Evolutionary conservation across 1,140 invertebrate species (phyloP).

Genomic region (Drosophila watanabei): DNA sequence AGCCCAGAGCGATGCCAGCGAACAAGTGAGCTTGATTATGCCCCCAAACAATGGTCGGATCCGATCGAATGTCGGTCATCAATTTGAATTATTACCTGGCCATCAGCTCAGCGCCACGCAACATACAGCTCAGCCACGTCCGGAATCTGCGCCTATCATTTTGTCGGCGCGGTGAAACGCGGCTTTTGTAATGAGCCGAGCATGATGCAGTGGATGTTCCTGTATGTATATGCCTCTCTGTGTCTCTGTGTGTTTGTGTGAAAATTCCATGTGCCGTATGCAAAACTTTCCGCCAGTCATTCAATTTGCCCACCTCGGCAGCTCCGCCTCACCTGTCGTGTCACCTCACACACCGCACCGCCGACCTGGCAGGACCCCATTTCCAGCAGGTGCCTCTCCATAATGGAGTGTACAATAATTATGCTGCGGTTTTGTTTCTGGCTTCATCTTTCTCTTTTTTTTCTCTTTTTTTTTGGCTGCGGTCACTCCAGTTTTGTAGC

Average conservation of each 20-base stretch:
- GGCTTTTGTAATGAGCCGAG: constrained; percentile 73
- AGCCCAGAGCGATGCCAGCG: too few relatives aligned
- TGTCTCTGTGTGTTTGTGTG: neutral
- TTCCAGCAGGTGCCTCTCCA: constrained; percentile 23
- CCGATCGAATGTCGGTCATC: constrained; percentile 46
- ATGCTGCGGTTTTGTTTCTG: constrained; percentile 57
- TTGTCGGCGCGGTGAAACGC: constrained; percentile 46
- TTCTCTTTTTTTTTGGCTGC: neutral
- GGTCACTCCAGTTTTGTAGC: constrained; percentile 17
- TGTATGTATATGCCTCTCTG: neutral
- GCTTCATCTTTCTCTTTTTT: constrained; percentile 1
- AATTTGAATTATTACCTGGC: constrained; percentile 50
- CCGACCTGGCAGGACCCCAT: neutral
- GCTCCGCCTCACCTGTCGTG: neutral
- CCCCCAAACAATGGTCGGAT: constrained; percentile 12
- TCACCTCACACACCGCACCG: neutral
- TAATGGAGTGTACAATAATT: constrained; percentile 72
- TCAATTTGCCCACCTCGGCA: constrained; percentile 46
- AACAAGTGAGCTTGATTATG: constrained; percentile 31
- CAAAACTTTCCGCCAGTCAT: constrained; percentile 63
- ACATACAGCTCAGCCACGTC: constrained; percentile 3
- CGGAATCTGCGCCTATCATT: constrained; percentile 52
- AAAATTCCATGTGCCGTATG: constrained; percentile 40
- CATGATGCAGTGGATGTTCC: constrained; percentile 60
- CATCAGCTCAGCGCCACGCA: constrained; percentile 8